A percentile compares a stretch with the other conserved stretches of the same genome.
Conservation (phyloP, 2,113 vertebrate species). For the Lasiurus borealis region DNA sequence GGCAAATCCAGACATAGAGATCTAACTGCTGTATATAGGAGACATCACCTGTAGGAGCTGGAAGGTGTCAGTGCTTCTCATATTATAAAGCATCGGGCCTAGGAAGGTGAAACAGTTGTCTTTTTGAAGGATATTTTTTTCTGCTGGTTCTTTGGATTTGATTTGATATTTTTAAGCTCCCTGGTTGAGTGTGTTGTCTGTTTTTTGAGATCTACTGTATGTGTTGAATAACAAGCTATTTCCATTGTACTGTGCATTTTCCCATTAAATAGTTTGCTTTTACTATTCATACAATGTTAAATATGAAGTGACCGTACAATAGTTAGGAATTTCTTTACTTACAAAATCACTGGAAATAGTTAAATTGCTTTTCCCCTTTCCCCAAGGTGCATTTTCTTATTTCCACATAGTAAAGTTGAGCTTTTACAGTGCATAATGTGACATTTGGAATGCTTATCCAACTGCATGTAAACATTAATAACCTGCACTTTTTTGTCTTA, state of each 20-base stretch:
- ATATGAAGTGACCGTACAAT: slow-evolving; percentile 83
- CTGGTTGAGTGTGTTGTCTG: slow-evolving; percentile 83
- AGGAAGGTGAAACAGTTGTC: slow-evolving; percentile 80
- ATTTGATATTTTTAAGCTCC: slow-evolving; percentile 82
- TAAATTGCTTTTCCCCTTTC: slow-evolving; percentile 85
- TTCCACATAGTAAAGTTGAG: slow-evolving; percentile 89
- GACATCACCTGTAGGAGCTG: slow-evolving; percentile 82
- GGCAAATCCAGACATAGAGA: slow-evolving; percentile 83
- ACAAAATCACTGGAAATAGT: slow-evolving; percentile 91
- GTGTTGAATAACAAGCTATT: slow-evolving; percentile 88
- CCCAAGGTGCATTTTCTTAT: slow-evolving; percentile 88
- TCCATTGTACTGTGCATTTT: slow-evolving; percentile 87
- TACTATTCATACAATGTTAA: slow-evolving; percentile 88
- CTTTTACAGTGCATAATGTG: slow-evolving; percentile 88
- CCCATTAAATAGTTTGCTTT: slow-evolving; percentile 87
- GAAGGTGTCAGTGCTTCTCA: slow-evolving; percentile 80
- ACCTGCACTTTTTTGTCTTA: slow-evolving; percentile 86
- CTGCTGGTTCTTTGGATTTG: slow-evolving; percentile 83
- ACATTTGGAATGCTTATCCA: slow-evolving; percentile 88
- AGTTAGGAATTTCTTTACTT: slow-evolving; percentile 89
- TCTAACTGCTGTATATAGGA: slow-evolving; percentile 83
- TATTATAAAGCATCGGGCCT: slow-evolving; percentile 84
- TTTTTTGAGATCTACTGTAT: slow-evolving; percentile 88
- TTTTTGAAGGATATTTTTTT: slow-evolving; percentile 77
- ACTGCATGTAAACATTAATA: slow-evolving; percentile 87